phyloP scores from a whole-genome alignment of 2,113 vertebrate genomes.

The Falcunculus frontatus region DNA sequence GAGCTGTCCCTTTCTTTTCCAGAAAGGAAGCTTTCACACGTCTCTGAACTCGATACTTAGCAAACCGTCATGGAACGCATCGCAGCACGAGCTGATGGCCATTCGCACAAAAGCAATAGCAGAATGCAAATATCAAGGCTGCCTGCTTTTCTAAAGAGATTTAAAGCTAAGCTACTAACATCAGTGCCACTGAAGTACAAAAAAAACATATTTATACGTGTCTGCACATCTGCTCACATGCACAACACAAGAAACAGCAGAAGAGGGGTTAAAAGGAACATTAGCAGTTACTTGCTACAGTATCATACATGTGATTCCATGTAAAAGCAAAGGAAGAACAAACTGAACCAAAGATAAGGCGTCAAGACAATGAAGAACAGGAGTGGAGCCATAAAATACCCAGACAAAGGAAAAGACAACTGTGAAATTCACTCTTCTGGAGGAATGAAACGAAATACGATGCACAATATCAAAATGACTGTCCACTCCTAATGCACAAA shows the following conservation, averaged over 20 bases:
- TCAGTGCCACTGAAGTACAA: rapidly evolving
- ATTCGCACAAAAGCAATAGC: background rate
- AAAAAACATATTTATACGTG: rapidly evolving
- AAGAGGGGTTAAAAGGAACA: background rate
- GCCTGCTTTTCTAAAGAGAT: background rate
- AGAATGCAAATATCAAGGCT: background rate
- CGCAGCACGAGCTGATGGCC: background rate
- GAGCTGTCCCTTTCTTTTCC: background rate
- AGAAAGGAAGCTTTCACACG: background rate
- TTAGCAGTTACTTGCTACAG: background rate
- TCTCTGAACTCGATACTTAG: background rate
- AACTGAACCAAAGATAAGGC: background rate
- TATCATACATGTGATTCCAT: background rate
- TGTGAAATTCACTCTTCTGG: background rate
- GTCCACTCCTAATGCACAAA: background rate
- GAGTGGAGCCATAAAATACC: background rate
- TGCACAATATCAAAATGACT: background rate
- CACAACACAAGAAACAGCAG: background rate
- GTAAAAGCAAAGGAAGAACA: background rate
- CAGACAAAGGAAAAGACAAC: background rate
- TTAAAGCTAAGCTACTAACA: background rate
- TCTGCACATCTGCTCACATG: rapidly evolving
- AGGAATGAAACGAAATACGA: background rate
- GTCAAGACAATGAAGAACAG: background rate
- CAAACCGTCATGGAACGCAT: background rate